Evolutionary conservation across 2,113 vertebrate genomes (phyloP).

Genomic region (Cinclus mexicanus): DNA sequence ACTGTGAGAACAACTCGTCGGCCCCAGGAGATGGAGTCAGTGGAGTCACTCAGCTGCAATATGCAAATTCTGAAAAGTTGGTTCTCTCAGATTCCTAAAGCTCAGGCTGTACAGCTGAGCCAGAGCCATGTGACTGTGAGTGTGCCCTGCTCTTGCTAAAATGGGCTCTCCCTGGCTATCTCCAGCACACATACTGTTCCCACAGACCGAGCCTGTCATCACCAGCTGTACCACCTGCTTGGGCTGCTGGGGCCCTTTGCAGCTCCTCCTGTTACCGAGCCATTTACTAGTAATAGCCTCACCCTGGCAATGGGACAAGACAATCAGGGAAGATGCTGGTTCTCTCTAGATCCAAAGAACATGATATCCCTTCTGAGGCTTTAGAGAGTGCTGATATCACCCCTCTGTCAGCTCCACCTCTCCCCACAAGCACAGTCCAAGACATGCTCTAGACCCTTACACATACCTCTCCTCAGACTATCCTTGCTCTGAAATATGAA

Average conservation of each 20-base stretch:
- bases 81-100: background rate
- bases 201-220: slow-evolving; percentile 18
- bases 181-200: slow-evolving; percentile 49
- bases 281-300: background rate
- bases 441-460: background rate
- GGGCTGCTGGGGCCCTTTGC: background rate
- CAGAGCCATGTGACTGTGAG: slow-evolving; percentile 28
- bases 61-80: background rate
- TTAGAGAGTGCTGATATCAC: background rate
- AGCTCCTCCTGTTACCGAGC: slow-evolving; percentile 6
- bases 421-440: background rate
- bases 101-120: slow-evolving; percentile 23
- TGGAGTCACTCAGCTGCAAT: background rate
- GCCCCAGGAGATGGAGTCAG: background rate
- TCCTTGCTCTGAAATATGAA: background rate
- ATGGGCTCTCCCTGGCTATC: slow-evolving; percentile 31
- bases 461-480: background rate
- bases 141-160: slow-evolving; percentile 40
- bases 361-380: background rate
- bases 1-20: background rate
- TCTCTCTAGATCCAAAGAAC: background rate
- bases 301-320: background rate
- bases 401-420: background rate
- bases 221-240: slow-evolving; percentile 48
- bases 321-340: background rate